Evolutionary conservation across 1,140 invertebrate species (phyloP).

Genomic region (Monochamus saltuarius): DNA sequence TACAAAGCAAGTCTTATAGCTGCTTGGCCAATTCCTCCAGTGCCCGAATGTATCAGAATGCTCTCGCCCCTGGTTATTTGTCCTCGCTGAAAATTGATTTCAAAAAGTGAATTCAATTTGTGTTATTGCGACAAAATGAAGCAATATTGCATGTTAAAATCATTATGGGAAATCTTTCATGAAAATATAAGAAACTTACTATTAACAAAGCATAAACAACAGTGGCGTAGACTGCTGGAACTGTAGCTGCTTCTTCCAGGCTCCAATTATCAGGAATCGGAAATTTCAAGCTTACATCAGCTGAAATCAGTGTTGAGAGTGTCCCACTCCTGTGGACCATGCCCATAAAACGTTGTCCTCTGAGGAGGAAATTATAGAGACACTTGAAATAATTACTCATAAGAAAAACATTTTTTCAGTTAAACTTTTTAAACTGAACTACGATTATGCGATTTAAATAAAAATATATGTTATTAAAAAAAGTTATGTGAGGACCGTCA

Average conservation of each 20-base stretch:
- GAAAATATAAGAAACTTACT: constrained; percentile 12
- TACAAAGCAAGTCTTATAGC: constrained; percentile 70
- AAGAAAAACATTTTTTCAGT: too few relatives aligned
- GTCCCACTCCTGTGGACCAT: constrained; percentile 62
- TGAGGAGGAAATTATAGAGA: constrained; percentile 35
- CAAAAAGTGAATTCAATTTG: background rate
- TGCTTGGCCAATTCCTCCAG: constrained; percentile 77
- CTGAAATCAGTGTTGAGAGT: constrained; percentile 61
- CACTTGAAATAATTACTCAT: too few relatives aligned
- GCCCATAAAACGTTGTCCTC: constrained; percentile 71
- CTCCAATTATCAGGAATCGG: constrained; percentile 78
- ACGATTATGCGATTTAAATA: too few relatives aligned
- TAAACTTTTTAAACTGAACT: too few relatives aligned
- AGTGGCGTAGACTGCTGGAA: constrained; percentile 84
- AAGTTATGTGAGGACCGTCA: too few relatives aligned
- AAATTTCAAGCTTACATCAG: constrained; percentile 68
- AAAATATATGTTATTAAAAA: too few relatives aligned
- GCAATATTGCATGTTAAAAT: too few relatives aligned
- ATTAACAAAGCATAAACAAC: constrained; percentile 76
- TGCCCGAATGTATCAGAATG: constrained; percentile 75
- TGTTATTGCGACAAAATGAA: too few relatives aligned
- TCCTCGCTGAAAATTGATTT: constrained; percentile 10
- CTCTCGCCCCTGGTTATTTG: constrained; percentile 18
- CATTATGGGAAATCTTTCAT: too few relatives aligned
- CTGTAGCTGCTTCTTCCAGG: constrained; percentile 83